phyloP scores from a whole-genome alignment of 2,888 invertebrate genomes.

The Drosophila colorata region DNA sequence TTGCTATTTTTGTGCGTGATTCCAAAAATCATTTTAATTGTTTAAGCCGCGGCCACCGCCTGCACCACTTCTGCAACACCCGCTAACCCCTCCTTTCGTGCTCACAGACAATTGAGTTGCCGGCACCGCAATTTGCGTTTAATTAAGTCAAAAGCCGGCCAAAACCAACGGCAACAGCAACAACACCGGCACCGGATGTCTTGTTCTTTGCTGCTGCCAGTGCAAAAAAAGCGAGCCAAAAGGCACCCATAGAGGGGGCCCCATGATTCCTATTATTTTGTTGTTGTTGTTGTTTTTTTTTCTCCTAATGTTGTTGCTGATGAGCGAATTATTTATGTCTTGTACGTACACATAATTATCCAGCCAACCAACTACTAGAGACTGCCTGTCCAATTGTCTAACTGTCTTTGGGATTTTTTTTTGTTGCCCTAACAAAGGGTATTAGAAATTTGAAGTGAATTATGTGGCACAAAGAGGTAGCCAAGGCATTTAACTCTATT shows the following conservation, averaged over 20 bases:
- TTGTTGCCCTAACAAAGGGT: conserved; percentile 18
- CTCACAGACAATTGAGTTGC: conserved; percentile 64
- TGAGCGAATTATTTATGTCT: conserved; percentile 76
- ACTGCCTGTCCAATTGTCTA: conserved; percentile 39
- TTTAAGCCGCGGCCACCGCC: conserved; percentile 21
- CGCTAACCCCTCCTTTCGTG: conserved; percentile 44
- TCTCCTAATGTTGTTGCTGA: conserved; percentile 56
- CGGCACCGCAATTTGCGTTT: conserved; percentile 76
- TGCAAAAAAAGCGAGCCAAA: conserved; percentile 23
- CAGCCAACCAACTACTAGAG: conserved; percentile 36
- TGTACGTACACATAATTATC: conserved; percentile 79
- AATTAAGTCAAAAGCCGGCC: conserved; percentile 69
- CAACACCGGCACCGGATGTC: conserved; percentile 69
- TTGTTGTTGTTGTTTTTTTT: conserved; percentile 31
- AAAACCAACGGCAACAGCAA: conserved; percentile 25
- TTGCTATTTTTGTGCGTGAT: conserved; percentile 71
- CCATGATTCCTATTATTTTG: conserved; percentile 2
- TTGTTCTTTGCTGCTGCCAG: conserved; percentile 51
- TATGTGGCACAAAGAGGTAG: neutral
- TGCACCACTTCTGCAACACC: neutral
- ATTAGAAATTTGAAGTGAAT: neutral
- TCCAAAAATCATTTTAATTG: conserved; percentile 62
- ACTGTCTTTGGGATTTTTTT: conserved; percentile 22
- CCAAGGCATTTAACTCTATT: neutral
- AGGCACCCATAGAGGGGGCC: conserved; percentile 47